Evolutionary conservation across 2,113 vertebrate genomes (phyloP), one percentile per base, ranked within the genome.

Genomic region (Dipodomys merriami): DNA sequence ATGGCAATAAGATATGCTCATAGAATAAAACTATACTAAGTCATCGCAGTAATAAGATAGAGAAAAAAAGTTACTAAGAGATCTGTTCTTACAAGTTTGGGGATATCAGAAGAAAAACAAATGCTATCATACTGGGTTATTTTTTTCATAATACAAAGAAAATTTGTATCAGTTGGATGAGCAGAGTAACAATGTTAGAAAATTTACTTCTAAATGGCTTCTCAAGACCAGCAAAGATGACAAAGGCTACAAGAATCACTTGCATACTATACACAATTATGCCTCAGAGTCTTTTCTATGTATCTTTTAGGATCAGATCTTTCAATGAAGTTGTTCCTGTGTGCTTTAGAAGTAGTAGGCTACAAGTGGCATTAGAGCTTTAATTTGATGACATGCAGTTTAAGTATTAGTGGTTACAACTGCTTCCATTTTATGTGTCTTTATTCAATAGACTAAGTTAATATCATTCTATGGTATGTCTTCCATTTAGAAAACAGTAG

Each of bases 321-420:
- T 69, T 64, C 12, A 83, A 65, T 8, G 44, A 30, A 16, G 35
- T 20, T 65, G 2, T 6, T 82, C 25, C 46, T 7, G 29, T 11
- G 57, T 22, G 9, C 19, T 78, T 20, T 27, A n/a, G 27, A 83
- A 7, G 11, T 76, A 78, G 25, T 19, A 18, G 11, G 27, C 12
- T 18, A 62, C 0, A 1, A 2, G 2, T 25, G 11, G 39, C 62
- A 23, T 1, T 6, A 0, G 23, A 6, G 4, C 53, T 1, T 35
- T 86, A 77, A 86, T 72, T 25, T 73, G 68, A 30, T 3, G 18
- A 23, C 20, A 8, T 74, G 13, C 71, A 62, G 12, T 1, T 83
- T 33, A 22, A 20, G 5, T 49, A 64, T 23, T 83, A 64, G 25
- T 60, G 9, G 6, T 72, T 91, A 30, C 35, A 68, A 71, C 74